Conservation (phyloP, 1,140 invertebrate genomes). For the Drosophila ercepeae region DNA sequence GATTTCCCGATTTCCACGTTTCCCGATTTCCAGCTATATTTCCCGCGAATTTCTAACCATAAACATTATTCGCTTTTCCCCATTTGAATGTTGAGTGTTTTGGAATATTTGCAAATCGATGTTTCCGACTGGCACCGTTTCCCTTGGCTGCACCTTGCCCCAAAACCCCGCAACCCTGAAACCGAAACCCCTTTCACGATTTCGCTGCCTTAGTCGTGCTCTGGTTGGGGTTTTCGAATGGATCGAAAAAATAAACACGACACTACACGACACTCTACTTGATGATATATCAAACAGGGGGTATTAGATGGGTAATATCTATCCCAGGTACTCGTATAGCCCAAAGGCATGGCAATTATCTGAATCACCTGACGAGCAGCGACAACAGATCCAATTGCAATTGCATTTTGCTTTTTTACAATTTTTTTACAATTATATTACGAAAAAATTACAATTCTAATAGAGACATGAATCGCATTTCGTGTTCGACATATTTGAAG, state of each 20-base stretch:
- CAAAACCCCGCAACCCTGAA: too few relatives aligned
- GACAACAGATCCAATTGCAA: conserved; percentile 14
- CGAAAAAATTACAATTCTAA: conserved; percentile 17
- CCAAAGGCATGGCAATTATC: conserved; percentile 26
- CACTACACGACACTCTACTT: too few relatives aligned
- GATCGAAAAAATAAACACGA: background rate
- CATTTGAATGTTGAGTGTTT: conserved; percentile 12
- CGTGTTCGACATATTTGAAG: conserved; percentile 58
- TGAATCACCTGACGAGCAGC: conserved; percentile 40
- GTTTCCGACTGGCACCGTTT: conserved; percentile 14
- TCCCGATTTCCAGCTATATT: background rate
- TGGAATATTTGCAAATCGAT: conserved; percentile 6
- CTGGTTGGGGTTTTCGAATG: background rate
- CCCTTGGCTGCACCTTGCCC: conserved; percentile 1
- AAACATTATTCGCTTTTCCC: background rate
- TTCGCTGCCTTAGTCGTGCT: background rate
- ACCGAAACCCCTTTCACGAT: conserved; percentile 13
- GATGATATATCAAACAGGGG: too few relatives aligned
- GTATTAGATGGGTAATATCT: too few relatives aligned
- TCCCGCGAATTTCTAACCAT: background rate
- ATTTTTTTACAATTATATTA: background rate
- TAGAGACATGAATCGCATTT: conserved; percentile 48
- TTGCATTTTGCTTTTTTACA: background rate
- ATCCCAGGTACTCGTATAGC: too few relatives aligned
- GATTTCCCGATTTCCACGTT: too few relatives aligned